Base-by-base conservation (phyloP, 2,888 invertebrate species). In the Lapara coniferarum region DNA sequence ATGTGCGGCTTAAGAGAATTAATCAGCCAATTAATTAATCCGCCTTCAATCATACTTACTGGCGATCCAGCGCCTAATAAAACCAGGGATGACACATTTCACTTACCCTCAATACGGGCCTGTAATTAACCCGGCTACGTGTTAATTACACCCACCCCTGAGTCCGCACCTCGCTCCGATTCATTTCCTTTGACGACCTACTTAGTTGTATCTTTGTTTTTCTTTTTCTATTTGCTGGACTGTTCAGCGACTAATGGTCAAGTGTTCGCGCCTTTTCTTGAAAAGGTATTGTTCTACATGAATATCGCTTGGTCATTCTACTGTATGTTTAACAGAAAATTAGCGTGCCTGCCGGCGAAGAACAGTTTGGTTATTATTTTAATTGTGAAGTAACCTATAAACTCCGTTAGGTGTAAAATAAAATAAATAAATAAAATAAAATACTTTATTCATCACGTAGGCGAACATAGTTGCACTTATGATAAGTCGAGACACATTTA, bases 81-180 rank as follows among this genome's bases (percentile, higher is more conserved):
- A 70, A 59, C 70, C 68, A 76, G 75, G 77, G 84, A 88, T 87
- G 90, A 90, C 91, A 90, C 88, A 88, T 90, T 88, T 89, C 88
- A 89, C 86, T 89, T 85, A 86, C 80, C 85, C 87, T 82, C 85
- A 83, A 85, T 84, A 81, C 83, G 77, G 71, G 81, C 71, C 77
- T 79, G 86, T 90, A 90, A 91, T 91, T 92, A 91, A 90, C 83
- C 81, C 80, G 71, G 78, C 82, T 80, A 82, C 84, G 90, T 87
- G 89, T 91, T 92, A 92, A 91, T 92, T 91, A 90, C 78, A 70
- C 56, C 68, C 80, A 71, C 77, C 73, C 77, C 78, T 75, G 81
- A 82, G 74, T 77, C 76, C 78, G 76, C 85, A 85, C 84, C 86
- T 83, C 86, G 76, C 77, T 80, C 78, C 84, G 79, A 86, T 86